These are phyloP conservation scores for Aldabrachelys gigantea DNA, from an alignment of 2,113 vertebrate genomes.

Conservation along the genomic window DNA sequence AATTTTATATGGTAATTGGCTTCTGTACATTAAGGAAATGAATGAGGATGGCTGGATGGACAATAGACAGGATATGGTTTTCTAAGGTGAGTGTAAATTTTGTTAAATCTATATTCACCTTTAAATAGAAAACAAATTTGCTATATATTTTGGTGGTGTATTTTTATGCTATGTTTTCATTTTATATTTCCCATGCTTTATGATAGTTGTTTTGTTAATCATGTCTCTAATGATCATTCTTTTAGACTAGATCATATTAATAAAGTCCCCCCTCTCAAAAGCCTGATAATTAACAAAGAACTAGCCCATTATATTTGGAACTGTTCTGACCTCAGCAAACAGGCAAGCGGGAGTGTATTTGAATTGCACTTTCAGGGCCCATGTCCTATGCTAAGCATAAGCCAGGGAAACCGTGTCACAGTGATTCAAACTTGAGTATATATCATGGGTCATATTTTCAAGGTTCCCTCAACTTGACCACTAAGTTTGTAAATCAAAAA, in stretches of 20 bases:
- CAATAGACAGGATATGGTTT: background rate
- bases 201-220: background rate
- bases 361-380: too few species aligned
- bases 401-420: background rate
- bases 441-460: background rate
- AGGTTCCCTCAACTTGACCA: background rate
- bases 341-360: too few species aligned
- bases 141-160: background rate
- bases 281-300: background rate
- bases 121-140: background rate
- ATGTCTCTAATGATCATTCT: background rate
- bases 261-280: background rate
- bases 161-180: background rate
- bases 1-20: background rate
- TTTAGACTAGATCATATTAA: background rate
- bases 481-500: background rate
- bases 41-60: background rate
- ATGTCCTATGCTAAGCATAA: too few species aligned
- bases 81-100: background rate
- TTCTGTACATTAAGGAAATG: background rate
- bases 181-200: background rate
- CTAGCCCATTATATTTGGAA: too few species aligned
- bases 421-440: background rate
- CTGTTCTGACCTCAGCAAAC: too few species aligned
- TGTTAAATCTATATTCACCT: background rate